phyloP scores from a whole-genome alignment of 1,140 invertebrate species.

The Drosophila varians region DNA sequence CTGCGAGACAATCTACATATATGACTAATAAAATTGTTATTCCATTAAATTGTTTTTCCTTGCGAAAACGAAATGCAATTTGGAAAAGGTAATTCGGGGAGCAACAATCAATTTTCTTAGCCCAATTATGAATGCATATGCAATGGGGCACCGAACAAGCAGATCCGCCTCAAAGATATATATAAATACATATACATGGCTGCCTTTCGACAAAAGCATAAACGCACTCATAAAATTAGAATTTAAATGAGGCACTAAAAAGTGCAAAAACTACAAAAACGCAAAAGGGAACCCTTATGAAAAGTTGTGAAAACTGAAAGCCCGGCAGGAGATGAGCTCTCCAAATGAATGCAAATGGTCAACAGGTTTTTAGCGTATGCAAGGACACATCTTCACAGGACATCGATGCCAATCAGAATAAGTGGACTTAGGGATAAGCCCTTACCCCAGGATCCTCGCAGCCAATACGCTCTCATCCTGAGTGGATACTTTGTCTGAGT shows the following conservation, averaged over 20 bases:
- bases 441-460: neutral
- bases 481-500: constrained; percentile 67
- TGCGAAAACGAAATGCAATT: constrained; percentile 1
- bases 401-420: constrained; percentile 74
- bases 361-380: constrained; percentile 69
- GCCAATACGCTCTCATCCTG: constrained; percentile 20
- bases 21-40: constrained; percentile 9
- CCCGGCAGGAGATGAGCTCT: constrained; percentile 5
- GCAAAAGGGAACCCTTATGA: constrained; percentile 13
- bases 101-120: constrained; percentile 33
- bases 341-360: constrained; percentile 81
- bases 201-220: constrained; percentile 75
- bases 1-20: neutral
- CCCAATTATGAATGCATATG: constrained; percentile 63
- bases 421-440: constrained; percentile 43
- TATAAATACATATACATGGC: constrained; percentile 54
- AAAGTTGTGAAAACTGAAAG: neutral
- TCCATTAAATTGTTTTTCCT: constrained; percentile 6
- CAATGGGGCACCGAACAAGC: constrained; percentile 13
- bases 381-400: constrained; percentile 26
- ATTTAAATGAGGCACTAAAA: constrained; percentile 76
- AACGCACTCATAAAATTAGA: constrained; percentile 77
- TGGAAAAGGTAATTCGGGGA: constrained; percentile 3
- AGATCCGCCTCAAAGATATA: constrained; percentile 50
- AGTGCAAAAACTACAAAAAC: constrained; percentile 32